Evolutionary conservation across 1,140 invertebrate genomes (phyloP), one percentile per base, ranked within the genome.

Genomic region (Ceratina japonica): DNA sequence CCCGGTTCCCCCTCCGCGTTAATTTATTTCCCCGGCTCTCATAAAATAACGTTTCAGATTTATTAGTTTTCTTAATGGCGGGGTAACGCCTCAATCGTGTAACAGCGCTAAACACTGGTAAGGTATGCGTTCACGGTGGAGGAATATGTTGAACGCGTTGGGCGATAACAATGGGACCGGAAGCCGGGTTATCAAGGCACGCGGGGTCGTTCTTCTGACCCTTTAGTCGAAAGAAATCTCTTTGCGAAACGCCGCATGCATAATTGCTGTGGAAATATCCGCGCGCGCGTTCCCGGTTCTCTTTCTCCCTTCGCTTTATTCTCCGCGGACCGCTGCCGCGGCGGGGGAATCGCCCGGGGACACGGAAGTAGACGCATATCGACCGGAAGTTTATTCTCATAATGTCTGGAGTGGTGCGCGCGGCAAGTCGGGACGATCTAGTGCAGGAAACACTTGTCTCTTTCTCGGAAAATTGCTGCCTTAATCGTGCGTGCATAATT

Each of bases 401-500:
- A 65, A 73, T 61, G 58, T 52, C n/a, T 58, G 58, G 62, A 31
- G 52, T 37, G 16, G 31, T 24, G 27, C 22, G 22, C 24, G 37
- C 52, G 16, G 61, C 15, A 65, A 74, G 61, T 74, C 16, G 37
- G 16, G 27, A 44, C 59, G 63, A 73, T 18, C 8, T 4, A 24
- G 8, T 31, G 37, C 37, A 15, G 61, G 76, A 52, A 74, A 76
- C 79, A 56, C 63, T 77, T 80, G 79, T 64, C 65, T 22, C 74
- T 70, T 70, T 77, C 64, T n/a, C 59, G 63, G 74, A 80, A 80
- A 76, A 76, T 76, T 68, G 64, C 74, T 3, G 59, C 58, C 56
- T 69, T 80, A 84, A 85, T 80, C 82, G 68, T 75, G 68, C 79
- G 72, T 75, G 77, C 73, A 61, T 81, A 81, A 85, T 79, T 81